phyloP scores from a whole-genome alignment of 2,888 invertebrate genomes.

The Yponomeuta sedellus region DNA sequence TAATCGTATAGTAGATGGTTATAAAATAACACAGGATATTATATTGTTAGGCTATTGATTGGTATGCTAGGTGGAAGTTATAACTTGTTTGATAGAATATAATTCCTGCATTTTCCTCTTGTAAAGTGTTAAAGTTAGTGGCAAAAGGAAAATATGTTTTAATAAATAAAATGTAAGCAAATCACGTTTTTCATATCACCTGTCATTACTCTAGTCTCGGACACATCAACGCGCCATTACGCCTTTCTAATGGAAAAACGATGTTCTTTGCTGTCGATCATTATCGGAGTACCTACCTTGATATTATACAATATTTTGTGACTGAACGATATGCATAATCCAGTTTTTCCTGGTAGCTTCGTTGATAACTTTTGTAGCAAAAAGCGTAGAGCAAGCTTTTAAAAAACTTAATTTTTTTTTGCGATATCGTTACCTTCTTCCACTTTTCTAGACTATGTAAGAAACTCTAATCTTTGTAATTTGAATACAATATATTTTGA shows the following conservation, averaged over 20 bases:
- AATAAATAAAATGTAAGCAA: background rate
- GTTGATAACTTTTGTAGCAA: too few species aligned
- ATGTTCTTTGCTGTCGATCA: background rate
- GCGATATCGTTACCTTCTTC: too few species aligned
- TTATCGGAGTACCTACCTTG: background rate
- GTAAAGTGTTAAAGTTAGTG: background rate
- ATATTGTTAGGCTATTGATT: too few species aligned
- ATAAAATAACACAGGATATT: background rate
- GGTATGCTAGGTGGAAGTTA: too few species aligned
- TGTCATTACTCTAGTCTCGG: background rate
- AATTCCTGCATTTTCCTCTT: too few species aligned
- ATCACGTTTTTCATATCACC: background rate
- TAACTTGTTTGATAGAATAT: too few species aligned
- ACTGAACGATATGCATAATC: background rate
- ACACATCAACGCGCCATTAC: background rate
- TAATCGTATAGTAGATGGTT: background rate
- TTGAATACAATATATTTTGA: too few species aligned
- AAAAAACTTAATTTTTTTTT: too few species aligned
- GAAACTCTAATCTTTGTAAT: too few species aligned
- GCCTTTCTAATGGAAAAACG: constrained; percentile 3
- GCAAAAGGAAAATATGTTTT: background rate
- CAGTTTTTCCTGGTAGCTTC: too few species aligned
- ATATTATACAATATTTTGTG: background rate
- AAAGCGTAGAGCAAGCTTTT: too few species aligned
- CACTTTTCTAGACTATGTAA: too few species aligned